Evolutionary conservation across 2,797 vertebrate genomes (phyloP).

Genomic region (Paramormyrops hopkinsi): DNA sequence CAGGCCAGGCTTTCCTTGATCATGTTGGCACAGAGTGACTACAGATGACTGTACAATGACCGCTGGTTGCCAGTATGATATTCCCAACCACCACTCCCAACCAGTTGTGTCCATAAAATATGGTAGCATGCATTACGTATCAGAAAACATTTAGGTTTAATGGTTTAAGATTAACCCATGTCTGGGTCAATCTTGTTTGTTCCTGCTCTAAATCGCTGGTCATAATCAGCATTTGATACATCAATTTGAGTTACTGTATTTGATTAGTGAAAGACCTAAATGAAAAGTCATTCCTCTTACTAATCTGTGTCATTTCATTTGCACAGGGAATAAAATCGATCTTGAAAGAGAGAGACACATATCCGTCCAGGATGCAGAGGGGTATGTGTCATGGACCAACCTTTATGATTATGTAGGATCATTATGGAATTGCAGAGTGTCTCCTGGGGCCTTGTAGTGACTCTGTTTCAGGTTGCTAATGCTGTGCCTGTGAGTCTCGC

Average conservation of each 20-base stretch:
- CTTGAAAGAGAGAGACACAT: slow-evolving; percentile 96
- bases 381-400: slow-evolving; percentile 37
- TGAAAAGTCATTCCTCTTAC: neutral
- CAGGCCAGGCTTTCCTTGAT: neutral
- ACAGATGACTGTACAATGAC: neutral
- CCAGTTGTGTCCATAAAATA: neutral
- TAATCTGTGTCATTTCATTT: slow-evolving; percentile 3
- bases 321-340: slow-evolving; percentile 93
- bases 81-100: neutral
- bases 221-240: neutral
- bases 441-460: neutral
- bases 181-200: neutral
- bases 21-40: neutral
- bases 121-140: neutral
- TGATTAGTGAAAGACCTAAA: neutral
- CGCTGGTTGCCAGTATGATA: neutral
- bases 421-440: neutral
- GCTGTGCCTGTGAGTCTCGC: neutral
- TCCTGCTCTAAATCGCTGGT: neutral
- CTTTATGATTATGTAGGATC: neutral
- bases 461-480: neutral
- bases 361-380: slow-evolving; percentile 89
- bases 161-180: neutral
- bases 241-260: neutral
- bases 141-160: neutral